Percentiles rank a stretch among this genome's conserved stretches.
Conservation (phyloP, 2,888 invertebrate species). For the Trichopoda pennipes region DNA sequence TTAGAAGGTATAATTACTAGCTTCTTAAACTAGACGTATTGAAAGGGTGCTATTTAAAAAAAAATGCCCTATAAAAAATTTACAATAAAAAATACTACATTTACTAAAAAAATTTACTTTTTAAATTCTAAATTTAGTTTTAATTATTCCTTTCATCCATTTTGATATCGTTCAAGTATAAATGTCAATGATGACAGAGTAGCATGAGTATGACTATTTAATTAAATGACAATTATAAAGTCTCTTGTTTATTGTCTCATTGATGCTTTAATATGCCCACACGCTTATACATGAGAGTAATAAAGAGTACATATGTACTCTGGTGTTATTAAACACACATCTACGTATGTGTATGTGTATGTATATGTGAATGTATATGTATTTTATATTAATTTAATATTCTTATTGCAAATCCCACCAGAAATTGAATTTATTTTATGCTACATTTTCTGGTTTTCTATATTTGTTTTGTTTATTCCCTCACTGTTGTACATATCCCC, state of each 20-base stretch:
- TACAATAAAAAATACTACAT: too few relatives aligned
- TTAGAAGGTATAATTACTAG: too few relatives aligned
- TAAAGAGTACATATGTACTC: not conserved
- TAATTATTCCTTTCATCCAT: not conserved
- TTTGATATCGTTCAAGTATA: slow-evolving; percentile 3
- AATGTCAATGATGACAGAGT: slow-evolving; percentile 26
- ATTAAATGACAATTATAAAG: slow-evolving; percentile 35
- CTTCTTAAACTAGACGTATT: too few relatives aligned
- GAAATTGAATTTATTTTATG: slow-evolving; percentile 26
- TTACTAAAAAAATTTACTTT: too few relatives aligned
- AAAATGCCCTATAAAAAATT: too few relatives aligned
- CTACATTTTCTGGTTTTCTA: not conserved
- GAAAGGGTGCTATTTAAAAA: too few relatives aligned
- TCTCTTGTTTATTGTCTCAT: slow-evolving; percentile 41
- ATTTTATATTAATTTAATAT: slow-evolving; percentile 55
- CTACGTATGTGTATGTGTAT: not conserved
- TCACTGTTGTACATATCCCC: slow-evolving; percentile 8
- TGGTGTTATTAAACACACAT: not conserved
- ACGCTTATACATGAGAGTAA: not conserved
- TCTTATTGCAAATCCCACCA: slow-evolving; percentile 49
- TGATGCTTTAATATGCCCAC: slow-evolving; percentile 8
- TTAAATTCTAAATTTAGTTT: too few relatives aligned
- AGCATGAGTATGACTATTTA: slow-evolving; percentile 1
- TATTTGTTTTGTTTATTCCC: slow-evolving; percentile 38
- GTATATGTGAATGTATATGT: not conserved